These are phyloP conservation scores for Trichacis sp. DNA, from an alignment of 2,888 invertebrate genomes.

Conservation along the genomic window DNA sequence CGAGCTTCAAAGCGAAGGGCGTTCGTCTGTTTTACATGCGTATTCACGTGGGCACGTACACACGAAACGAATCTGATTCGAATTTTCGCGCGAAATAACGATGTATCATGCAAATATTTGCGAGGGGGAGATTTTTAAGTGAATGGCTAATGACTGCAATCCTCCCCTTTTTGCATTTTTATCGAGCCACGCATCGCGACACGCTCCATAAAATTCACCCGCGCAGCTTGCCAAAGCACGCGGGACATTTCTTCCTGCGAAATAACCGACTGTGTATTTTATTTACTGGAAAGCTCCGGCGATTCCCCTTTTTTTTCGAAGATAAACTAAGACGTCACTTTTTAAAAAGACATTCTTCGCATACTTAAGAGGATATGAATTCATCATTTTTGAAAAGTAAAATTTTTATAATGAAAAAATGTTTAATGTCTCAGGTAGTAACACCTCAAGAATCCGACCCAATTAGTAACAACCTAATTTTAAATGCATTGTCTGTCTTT, in stretches of 20 bases:
- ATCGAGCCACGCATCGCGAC: not conserved
- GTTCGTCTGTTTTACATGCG: not conserved
- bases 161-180: not conserved
- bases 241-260: not conserved
- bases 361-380: too few species aligned
- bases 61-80: not conserved
- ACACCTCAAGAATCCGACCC: too few species aligned
- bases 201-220: not conserved
- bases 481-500: too few species aligned
- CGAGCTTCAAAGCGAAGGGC: not conserved
- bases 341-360: too few species aligned
- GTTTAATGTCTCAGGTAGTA: too few species aligned
- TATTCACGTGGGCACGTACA: conserved; percentile 1
- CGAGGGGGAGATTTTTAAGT: not conserved
- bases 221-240: not conserved
- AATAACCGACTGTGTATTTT: not conserved
- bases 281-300: not conserved
- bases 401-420: too few species aligned
- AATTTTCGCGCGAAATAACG: not conserved
- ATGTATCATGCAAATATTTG: not conserved
- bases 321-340: too few species aligned
- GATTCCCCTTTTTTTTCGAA: too few species aligned
- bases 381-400: too few species aligned
- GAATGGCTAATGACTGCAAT: not conserved
- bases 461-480: too few species aligned